These are phyloP conservation scores for Maconellicoccus hirsutus DNA, from an alignment of 1,140 invertebrate genomes.

Conservation along the genomic window DNA sequence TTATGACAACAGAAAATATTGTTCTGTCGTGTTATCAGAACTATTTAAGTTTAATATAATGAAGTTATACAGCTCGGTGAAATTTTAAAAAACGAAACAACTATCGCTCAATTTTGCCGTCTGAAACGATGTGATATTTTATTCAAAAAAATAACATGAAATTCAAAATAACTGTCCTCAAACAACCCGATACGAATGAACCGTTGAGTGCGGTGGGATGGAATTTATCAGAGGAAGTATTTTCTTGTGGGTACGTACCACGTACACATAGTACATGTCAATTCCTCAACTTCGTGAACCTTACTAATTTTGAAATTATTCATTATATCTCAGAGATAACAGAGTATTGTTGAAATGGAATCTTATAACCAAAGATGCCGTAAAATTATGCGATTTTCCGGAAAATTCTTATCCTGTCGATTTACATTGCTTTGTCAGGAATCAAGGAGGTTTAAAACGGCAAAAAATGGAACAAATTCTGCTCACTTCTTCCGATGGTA, in stretches of 20 bases:
- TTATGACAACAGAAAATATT: too few species aligned
- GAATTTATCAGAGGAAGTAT: conserved; percentile 83
- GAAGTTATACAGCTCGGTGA: too few species aligned
- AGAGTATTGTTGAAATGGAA: conserved; percentile 83
- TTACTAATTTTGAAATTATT: conserved; percentile 24
- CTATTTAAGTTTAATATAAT: too few species aligned
- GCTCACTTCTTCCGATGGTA: conserved; percentile 80
- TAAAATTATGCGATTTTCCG: conserved; percentile 60
- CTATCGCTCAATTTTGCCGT: too few species aligned
- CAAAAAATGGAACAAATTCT: conserved; percentile 73
- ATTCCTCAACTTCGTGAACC: conserved; percentile 17
- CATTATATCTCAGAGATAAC: conserved; percentile 60
- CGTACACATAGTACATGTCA: too few species aligned
- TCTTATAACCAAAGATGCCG: conserved; percentile 60
- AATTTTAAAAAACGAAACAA: too few species aligned
- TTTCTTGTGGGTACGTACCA: conserved; percentile 72
- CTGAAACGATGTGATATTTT: too few species aligned
- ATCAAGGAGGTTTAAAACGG: conserved; percentile 44
- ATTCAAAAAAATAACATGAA: too few species aligned
- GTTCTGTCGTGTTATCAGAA: too few species aligned
- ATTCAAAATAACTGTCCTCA: conserved; percentile 62
- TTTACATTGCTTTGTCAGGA: conserved; percentile 68
- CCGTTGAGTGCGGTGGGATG: conserved; percentile 78
- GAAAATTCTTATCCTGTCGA: conserved; percentile 76
- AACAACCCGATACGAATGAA: conserved; percentile 57